phyloP scores from a whole-genome alignment of 2,797 vertebrate genomes.

The Hyperoplus lanceolatus region DNA sequence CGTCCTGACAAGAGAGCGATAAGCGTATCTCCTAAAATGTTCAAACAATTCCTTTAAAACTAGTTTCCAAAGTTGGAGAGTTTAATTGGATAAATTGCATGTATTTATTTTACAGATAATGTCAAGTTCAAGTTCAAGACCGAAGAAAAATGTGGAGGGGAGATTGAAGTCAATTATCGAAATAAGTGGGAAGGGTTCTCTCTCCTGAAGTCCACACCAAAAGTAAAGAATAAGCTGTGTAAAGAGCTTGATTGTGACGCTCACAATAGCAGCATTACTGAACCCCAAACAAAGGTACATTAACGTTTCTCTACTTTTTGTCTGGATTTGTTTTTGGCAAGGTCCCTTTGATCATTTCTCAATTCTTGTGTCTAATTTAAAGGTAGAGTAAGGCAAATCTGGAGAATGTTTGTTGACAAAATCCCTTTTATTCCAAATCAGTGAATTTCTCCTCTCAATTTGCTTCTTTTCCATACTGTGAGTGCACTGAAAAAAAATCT shows the following conservation, averaged over 20 bases:
- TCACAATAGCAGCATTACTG: fast-evolving
- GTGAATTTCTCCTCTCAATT: too few relatives aligned
- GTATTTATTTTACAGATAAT: slow-evolving; percentile 20
- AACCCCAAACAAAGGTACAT: background rate
- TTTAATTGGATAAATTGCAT: background rate
- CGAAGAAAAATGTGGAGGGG: slow-evolving; percentile 45
- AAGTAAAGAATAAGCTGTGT: background rate
- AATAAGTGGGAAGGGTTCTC: slow-evolving; percentile 10
- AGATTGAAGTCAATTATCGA: slow-evolving; percentile 15
- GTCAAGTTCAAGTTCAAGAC: background rate
- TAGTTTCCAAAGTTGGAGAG: background rate
- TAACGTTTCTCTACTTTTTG: fast-evolving
- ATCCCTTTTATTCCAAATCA: too few relatives aligned
- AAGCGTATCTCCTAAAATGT: background rate
- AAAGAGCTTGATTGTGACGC: fast-evolving
- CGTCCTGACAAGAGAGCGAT: background rate
- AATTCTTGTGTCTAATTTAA: background rate
- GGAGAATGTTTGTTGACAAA: too few relatives aligned
- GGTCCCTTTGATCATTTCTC: background rate
- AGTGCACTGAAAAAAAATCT: too few relatives aligned
- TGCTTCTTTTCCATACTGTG: too few relatives aligned
- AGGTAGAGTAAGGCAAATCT: too few relatives aligned
- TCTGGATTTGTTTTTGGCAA: background rate
- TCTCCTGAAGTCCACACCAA: fast-evolving
- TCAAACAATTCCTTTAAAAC: background rate